A percentile compares a stretch with the other conserved stretches of the same genome.
Conservation (phyloP, 2,113 vertebrate species). For the Carettochelys insculpta region DNA sequence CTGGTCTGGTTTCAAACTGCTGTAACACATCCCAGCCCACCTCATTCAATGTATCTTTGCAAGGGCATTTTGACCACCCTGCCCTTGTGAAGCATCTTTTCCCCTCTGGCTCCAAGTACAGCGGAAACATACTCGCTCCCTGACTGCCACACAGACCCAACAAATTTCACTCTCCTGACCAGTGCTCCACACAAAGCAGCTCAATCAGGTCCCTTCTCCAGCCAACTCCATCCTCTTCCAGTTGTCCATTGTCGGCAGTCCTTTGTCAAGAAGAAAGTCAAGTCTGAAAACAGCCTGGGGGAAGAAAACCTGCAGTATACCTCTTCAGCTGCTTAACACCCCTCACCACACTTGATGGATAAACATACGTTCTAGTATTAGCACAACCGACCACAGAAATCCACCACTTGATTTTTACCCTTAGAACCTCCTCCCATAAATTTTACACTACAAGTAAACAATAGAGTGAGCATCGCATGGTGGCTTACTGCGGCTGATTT, state of each 20-base stretch:
- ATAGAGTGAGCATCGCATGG: not conserved
- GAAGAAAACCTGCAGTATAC: not conserved
- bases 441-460: not conserved
- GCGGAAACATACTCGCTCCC: not conserved
- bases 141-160: not conserved
- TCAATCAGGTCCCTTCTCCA: not conserved
- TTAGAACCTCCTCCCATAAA: not conserved
- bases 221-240: not conserved
- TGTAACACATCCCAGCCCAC: not conserved
- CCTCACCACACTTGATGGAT: not conserved
- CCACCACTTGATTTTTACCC: not conserved
- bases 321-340: not conserved
- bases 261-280: not conserved
- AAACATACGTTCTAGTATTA: fast-evolving
- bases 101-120: not conserved
- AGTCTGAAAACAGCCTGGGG: not conserved
- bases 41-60: fast-evolving
- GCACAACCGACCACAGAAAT: not conserved
- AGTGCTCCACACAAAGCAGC: not conserved
- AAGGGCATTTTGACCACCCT: not conserved
- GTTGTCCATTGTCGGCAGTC: not conserved
- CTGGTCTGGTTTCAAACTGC: not conserved
- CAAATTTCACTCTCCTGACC: not conserved
- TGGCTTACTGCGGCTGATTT: not conserved
- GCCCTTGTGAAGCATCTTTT: not conserved